Evolutionary conservation across 2,888 invertebrate genomes (phyloP).

Genomic region (Lasioglossum oenotherae): DNA sequence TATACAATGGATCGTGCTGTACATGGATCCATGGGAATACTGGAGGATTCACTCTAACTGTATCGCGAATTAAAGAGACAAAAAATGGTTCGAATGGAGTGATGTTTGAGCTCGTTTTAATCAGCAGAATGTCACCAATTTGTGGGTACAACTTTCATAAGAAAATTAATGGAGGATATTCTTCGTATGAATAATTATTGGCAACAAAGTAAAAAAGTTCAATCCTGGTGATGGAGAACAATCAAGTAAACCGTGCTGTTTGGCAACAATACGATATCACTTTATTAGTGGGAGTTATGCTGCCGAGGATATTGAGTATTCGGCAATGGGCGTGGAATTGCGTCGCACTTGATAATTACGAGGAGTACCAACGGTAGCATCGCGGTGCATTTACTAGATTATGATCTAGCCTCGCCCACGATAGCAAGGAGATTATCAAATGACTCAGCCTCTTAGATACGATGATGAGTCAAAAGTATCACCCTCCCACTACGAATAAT

Average conservation of each 20-base stretch:
- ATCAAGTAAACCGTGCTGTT: not conserved
- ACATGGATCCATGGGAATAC: no score
- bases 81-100: no score
- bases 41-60: no score
- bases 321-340: conserved; percentile 57
- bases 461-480: not conserved
- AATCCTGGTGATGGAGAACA: not conserved
- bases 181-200: no score
- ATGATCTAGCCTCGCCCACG: conserved; percentile 62
- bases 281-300: conserved; percentile 24
- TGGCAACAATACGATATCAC: not conserved
- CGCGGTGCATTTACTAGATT: conserved; percentile 68
- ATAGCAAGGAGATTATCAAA: conserved; percentile 60
- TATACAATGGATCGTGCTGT: no score
- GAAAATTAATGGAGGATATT: no score
- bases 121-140: no score
- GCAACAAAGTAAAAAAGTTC: not conserved
- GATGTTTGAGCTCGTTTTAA: no score
- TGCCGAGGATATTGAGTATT: conserved; percentile 50
- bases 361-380: conserved; percentile 52
- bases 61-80: no score
- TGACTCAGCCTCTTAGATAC: conserved; percentile 58
- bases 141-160: no score
- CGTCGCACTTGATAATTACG: conserved; percentile 63
- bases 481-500: not conserved